Evolutionary conservation across 2,113 vertebrate species (phyloP).

Genomic region (Terrapene triunguis): DNA sequence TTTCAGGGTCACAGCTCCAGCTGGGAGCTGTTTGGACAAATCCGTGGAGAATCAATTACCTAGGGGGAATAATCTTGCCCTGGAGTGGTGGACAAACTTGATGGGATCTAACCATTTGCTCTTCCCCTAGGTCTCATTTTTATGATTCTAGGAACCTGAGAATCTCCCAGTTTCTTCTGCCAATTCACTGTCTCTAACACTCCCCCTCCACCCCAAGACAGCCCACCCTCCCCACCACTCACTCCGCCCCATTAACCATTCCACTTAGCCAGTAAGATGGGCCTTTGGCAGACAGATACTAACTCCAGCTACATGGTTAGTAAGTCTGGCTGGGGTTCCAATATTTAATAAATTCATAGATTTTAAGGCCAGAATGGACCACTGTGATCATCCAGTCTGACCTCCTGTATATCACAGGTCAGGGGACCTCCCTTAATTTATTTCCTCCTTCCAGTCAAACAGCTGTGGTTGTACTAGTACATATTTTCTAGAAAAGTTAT

Average conservation of each 20-base stretch:
- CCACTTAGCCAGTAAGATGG: accelerated
- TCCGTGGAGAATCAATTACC: background rate
- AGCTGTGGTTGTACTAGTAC: background rate
- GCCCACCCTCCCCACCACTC: background rate
- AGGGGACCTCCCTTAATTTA: background rate
- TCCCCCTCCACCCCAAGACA: accelerated
- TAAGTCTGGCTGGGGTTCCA: background rate
- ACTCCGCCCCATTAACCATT: background rate
- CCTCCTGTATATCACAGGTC: background rate
- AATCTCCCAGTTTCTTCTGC: background rate
- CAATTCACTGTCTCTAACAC: background rate
- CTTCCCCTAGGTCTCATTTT: background rate
- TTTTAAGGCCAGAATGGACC: background rate
- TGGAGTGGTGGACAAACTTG: background rate
- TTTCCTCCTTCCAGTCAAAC: background rate
- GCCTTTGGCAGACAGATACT: background rate
- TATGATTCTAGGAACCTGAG: background rate
- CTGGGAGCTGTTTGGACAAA: background rate
- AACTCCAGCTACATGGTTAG: background rate
- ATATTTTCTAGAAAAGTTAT: background rate
- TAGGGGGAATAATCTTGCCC: background rate
- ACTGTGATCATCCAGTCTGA: background rate
- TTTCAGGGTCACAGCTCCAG: background rate
- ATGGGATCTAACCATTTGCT: accelerated
- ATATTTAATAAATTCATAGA: background rate